phyloP scores from a whole-genome alignment of 1,140 invertebrate genomes.

The Drepana arcuata region DNA sequence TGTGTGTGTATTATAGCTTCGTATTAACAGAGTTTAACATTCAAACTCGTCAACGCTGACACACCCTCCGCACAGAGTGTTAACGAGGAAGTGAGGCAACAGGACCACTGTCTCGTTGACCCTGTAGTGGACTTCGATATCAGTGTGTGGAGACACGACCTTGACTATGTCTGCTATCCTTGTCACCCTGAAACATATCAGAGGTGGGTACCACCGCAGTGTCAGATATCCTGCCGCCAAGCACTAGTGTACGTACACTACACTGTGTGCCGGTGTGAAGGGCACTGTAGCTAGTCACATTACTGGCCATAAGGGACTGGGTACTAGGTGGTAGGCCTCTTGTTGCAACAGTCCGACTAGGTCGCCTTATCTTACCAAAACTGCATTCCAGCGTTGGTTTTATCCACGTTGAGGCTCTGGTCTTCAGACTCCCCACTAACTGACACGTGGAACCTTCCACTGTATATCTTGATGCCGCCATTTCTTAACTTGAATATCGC shows the following conservation, averaged over 20 bases:
- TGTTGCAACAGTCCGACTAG: no score
- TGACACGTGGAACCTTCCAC: slow-evolving; percentile 5
- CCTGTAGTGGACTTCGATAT: slow-evolving; percentile 31
- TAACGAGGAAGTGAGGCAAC: slow-evolving; percentile 31
- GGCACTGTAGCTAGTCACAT: no score
- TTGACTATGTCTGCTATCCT: slow-evolving; percentile 2
- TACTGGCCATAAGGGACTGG: no score
- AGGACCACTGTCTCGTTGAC: slow-evolving; percentile 32
- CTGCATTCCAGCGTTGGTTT: slow-evolving; percentile 6
- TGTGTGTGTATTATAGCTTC: no score
- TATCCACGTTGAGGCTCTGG: slow-evolving; percentile 1
- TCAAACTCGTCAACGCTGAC: not conserved
- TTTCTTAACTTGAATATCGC: slow-evolving; percentile 26
- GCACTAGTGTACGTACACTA: no score
- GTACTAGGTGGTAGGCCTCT: no score
- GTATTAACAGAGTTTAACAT: no score
- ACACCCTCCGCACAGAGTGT: slow-evolving; percentile 30
- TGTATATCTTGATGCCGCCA: slow-evolving; percentile 18
- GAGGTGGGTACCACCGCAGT: no score
- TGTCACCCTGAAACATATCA: not conserved
- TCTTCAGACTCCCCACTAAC: slow-evolving; percentile 4
- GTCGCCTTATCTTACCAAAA: slow-evolving; percentile 23
- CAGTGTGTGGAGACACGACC: slow-evolving; percentile 26
- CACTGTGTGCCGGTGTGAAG: no score
- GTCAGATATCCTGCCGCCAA: no score